Percentiles rank a stretch among this genome's conserved stretches.
phyloP scores from a whole-genome alignment of 2,113 vertebrate genomes.

The Parus major region DNA sequence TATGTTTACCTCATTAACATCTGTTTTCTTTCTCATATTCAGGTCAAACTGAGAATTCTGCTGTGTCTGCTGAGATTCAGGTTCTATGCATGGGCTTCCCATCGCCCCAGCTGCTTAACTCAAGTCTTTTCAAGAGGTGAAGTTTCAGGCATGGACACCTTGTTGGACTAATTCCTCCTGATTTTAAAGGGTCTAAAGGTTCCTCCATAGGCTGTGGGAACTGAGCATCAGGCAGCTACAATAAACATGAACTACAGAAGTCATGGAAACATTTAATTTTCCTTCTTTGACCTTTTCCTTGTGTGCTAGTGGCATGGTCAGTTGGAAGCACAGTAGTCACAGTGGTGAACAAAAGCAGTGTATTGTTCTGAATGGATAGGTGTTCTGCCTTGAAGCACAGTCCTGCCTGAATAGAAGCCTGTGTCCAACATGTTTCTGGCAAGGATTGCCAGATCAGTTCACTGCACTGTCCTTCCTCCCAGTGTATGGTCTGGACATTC shows the following conservation, averaged over 20 bases:
- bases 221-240: background rate
- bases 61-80: background rate
- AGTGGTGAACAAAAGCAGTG: background rate
- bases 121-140: background rate
- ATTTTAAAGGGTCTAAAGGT: background rate
- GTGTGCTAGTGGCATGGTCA: accelerated
- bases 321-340: background rate
- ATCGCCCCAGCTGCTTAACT: background rate
- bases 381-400: background rate
- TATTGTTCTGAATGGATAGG: background rate
- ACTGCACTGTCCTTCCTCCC: background rate
- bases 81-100: background rate
- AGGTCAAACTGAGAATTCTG: background rate
- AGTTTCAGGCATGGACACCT: background rate
- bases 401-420: background rate
- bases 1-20: background rate
- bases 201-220: background rate
- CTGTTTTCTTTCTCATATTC: background rate
- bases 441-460: background rate
- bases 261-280: background rate
- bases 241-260: background rate
- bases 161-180: background rate
- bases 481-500: background rate
- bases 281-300: background rate
- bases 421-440: accelerated